Percentiles rank a stretch among this genome's conserved stretches.
These are phyloP conservation scores for Nematostella vectensis DNA, from an alignment of 92 coral and sea anemone genomes.

Conservation along the genomic window DNA sequence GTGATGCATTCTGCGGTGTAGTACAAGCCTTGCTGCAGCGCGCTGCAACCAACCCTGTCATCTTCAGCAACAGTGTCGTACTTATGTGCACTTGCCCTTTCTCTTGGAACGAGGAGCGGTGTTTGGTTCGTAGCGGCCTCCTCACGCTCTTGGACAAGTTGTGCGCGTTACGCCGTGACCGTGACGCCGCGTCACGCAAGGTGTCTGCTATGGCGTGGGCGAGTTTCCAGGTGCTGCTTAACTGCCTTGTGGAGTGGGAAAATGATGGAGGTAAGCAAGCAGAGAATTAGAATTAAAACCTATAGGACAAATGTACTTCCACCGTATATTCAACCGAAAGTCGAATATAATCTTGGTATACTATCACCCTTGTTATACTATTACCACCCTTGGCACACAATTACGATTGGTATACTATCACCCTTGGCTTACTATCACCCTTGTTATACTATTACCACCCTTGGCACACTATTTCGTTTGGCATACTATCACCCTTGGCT, in stretches of 20 bases:
- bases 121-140: conserved; percentile 84
- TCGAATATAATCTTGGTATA: background rate
- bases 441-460: too few species aligned
- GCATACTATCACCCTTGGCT: too few species aligned
- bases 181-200: conserved; percentile 33
- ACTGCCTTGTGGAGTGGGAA: conserved; percentile 92
- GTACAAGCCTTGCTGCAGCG: conserved; percentile 69
- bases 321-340: too few species aligned
- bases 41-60: conserved; percentile 45
- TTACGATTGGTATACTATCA: too few species aligned
- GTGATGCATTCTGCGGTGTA: conserved; percentile 79
- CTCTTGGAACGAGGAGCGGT: conserved; percentile 82
- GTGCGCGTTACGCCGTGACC: conserved; percentile 51
- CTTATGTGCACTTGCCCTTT: conserved; percentile 76
- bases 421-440: too few species aligned
- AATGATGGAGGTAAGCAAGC: conserved; percentile 85
- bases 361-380: background rate
- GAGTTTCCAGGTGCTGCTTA: conserved; percentile 68
- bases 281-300: too few species aligned
- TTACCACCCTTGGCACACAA: too few species aligned
- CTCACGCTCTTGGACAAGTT: conserved; percentile 71
- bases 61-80: conserved; percentile 67
- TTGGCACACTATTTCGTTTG: too few species aligned
- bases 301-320: too few species aligned
- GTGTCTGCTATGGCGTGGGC: conserved; percentile 87